phyloP scores from a whole-genome alignment of 1,140 invertebrate genomes.

The Branchinecta lindahli region DNA sequence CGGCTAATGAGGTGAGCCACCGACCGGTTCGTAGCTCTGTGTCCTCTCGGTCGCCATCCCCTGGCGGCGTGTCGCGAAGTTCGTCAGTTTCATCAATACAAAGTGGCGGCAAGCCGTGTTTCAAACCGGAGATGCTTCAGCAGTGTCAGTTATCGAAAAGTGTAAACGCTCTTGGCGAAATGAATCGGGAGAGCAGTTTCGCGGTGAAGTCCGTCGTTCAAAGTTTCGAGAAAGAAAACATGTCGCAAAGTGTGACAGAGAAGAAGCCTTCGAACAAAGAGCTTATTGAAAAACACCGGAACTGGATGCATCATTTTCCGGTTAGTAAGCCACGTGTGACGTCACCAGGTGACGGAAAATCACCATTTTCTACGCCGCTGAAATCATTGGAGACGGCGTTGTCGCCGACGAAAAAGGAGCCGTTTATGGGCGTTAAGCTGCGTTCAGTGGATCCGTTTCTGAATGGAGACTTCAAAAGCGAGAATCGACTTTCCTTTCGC shows the following conservation, averaged over 20 bases:
- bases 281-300: slow-evolving; percentile 71
- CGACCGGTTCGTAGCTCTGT: neutral
- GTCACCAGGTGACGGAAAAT: neutral
- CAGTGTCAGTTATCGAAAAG: slow-evolving; percentile 11
- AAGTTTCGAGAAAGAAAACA: slow-evolving; percentile 13
- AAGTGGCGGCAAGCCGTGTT: slow-evolving; percentile 10
- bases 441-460: neutral
- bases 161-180: slow-evolving; percentile 11
- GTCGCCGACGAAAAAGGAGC: neutral
- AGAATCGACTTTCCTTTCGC: neutral
- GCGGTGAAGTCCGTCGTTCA: slow-evolving; percentile 6
- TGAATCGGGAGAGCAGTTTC: neutral
- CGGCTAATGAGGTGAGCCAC: neutral
- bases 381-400: neutral
- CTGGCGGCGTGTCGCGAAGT: slow-evolving; percentile 9
- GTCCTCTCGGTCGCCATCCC: slow-evolving; percentile 17
- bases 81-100: slow-evolving; percentile 11
- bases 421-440: neutral
- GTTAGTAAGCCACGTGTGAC: slow-evolving; percentile 15
- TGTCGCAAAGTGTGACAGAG: slow-evolving; percentile 55
- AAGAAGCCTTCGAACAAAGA: slow-evolving; percentile 64
- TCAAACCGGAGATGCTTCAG: neutral
- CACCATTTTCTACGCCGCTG: neutral
- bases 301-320: slow-evolving; percentile 71
- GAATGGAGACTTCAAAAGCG: slow-evolving; percentile 1